Base-by-base conservation (phyloP, 1,140 invertebrate species). In the Leptinotarsa defecta region DNA sequence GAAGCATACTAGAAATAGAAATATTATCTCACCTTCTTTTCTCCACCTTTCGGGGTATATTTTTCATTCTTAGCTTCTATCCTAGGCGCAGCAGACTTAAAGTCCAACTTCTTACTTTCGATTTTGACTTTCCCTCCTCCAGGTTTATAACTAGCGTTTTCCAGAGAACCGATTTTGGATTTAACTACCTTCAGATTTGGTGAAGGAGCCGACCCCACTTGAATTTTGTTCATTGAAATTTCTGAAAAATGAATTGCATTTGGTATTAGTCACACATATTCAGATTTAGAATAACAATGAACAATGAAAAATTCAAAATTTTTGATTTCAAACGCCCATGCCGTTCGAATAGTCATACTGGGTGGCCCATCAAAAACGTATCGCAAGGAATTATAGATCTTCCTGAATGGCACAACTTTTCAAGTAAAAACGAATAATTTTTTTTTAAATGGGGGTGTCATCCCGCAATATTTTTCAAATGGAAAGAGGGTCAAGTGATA, bases 101-200 rank as follows among this genome's bases (percentile, higher is more conserved):
- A 95, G 77, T 96, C 94, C 11, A 96, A 85, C 86, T 96, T 96
- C 81, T 93, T 92, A 73, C 91, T 81, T 85, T 96, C 94, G 76
- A 97, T 96, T 88, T 96, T 96, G 15, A 97, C 90, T 80, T 96
- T 93, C 43, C 96, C 96, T 61, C 96, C 96, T 20, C 95, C 94
- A 2, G 96, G 95, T 84, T 95, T 97, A 85, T 98, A 94, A 65
- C 90, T 92, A 0, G 95, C 89, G 85, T 98, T 98, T n/a, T 96
- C 92, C 82, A 98, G 86, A 3, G 96, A 98, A 6, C 97, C 97
- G 78, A 98, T 95, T 88, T 98, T 98, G 17, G 96, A 97, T 86
- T 92, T 92, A 2, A 96, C 94, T 68, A 94, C 91, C 87, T 96
- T 96, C 62, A 98, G 86, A 85, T 97, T 97, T 24, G 96, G 96